Evolutionary conservation across 2,113 vertebrate genomes (phyloP), one percentile per base, ranked within the genome.

Genomic region (Melanerpes aurifrons): DNA sequence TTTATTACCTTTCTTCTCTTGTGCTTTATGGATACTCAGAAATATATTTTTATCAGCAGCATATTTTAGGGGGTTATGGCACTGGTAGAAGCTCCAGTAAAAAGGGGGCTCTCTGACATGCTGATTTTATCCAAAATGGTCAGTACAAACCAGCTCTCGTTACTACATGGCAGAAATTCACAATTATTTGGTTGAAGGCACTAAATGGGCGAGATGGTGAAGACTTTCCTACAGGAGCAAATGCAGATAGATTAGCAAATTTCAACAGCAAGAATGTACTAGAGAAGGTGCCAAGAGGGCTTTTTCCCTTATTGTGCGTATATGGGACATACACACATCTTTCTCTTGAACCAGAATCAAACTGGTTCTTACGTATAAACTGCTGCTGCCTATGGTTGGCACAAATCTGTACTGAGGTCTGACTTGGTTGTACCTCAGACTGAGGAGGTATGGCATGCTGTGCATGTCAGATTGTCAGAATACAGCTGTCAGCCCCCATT

Each of bases 381-480:
- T 63, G 61, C 18, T 67, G 40, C 43, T 86, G 74, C 5, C 35
- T 58, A 28, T 3, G 25, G 35, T 19, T 76, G 37, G 61, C 24
- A 29, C 1, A 2, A n/a, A 35, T 18, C 19, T 77, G 21, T 29
- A 1, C 47, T n/a, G 64, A 40, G 32, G n/a, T 29, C 7, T 32
- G 61, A 67, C 58, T 18, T 17, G 18, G 14, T 1, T 61, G 62
- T 47, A 48, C 32, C 57, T 70, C 15, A 11, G 2, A 18, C 17
- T 1, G 1, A n/a, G 29, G 24, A 63, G 75, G 15, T 17, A 16
- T 7, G 45, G 18, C 15, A 22, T 0, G 1, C 16, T 21, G 15
- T 0, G 53, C n/a, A 25, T 81, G 40, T 13, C 57, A 6, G 15
- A 47, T 3, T 0, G 3, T 13, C 25, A 48, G 61, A 25, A 22